Evolutionary conservation across 2,113 vertebrate species (phyloP).

Genomic region (Spermophilus dauricus): DNA sequence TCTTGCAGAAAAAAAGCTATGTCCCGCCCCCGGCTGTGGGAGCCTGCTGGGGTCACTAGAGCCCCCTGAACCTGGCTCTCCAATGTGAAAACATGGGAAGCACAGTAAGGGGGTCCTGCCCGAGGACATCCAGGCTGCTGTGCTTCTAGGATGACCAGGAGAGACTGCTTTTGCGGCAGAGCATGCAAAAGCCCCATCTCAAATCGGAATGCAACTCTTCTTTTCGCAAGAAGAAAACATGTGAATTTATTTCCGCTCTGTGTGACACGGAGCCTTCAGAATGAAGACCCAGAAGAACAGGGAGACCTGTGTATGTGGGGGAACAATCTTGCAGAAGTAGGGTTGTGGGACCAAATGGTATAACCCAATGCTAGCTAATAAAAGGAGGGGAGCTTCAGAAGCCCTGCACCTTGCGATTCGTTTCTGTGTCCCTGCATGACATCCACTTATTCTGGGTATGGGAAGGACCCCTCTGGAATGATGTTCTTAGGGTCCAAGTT

Average conservation of each 20-base stretch:
- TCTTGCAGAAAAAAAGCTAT: not conserved
- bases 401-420: no score
- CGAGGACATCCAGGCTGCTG: not conserved
- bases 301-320: no score
- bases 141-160: not conserved
- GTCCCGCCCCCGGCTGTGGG: not conserved
- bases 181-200: not conserved
- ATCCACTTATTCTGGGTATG: not conserved
- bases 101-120: not conserved
- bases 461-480: not conserved
- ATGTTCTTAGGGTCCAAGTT: not conserved
- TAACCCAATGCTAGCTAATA: not conserved
- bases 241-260: not conserved
- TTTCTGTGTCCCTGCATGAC: not conserved
- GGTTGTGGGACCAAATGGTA: not conserved
- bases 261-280: no score
- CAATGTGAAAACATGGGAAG: not conserved
- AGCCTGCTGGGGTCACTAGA: not conserved
- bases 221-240: not conserved
- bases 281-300: not conserved
- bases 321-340: not conserved
- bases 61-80: not conserved
- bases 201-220: not conserved
- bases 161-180: not conserved
- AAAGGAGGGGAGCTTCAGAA: not conserved